A percentile compares a stretch with the other conserved stretches of the same genome.
These are phyloP conservation scores for Drosophila neocordata DNA, from an alignment of 1,140 invertebrate genomes.

Conservation along the genomic window DNA sequence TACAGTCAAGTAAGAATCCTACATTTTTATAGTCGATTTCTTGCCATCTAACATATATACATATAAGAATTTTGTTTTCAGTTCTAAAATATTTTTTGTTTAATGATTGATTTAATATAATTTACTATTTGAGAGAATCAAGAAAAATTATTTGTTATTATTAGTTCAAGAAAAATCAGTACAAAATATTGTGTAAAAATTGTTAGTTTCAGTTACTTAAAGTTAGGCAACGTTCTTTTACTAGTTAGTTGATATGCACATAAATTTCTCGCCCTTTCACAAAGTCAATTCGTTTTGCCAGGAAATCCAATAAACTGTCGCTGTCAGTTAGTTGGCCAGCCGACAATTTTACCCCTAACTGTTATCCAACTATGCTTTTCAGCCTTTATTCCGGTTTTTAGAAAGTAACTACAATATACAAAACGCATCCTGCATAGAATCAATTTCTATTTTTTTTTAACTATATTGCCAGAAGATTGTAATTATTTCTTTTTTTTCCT, in stretches of 20 bases:
- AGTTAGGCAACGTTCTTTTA: background rate
- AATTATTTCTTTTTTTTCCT: background rate
- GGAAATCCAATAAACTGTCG: conserved; percentile 21
- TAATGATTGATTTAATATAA: too few relatives aligned
- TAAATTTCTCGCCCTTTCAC: conserved; percentile 1
- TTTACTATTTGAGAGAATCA: too few relatives aligned
- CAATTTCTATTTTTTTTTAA: background rate
- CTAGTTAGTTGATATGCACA: conserved; percentile 8
- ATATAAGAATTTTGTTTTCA: too few relatives aligned
- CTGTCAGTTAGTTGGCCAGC: conserved; percentile 15
- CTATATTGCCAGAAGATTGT: background rate
- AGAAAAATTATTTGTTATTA: too few relatives aligned
- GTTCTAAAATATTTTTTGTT: too few relatives aligned
- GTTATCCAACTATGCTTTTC: background rate
- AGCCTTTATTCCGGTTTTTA: background rate
- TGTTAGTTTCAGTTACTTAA: background rate
- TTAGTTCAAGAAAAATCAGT: too few relatives aligned
- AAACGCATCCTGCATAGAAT: conserved; percentile 6
- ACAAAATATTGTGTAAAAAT: background rate
- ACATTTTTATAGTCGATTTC: too few relatives aligned
- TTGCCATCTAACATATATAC: too few relatives aligned
- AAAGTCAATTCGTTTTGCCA: conserved; percentile 17
- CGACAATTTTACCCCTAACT: background rate
- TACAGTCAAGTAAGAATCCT: too few relatives aligned
- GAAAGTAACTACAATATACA: conserved; percentile 16